Evolutionary conservation across 2,888 invertebrate genomes (phyloP), one percentile per base, ranked within the genome.

Genomic region (Drosophila cognata): DNA sequence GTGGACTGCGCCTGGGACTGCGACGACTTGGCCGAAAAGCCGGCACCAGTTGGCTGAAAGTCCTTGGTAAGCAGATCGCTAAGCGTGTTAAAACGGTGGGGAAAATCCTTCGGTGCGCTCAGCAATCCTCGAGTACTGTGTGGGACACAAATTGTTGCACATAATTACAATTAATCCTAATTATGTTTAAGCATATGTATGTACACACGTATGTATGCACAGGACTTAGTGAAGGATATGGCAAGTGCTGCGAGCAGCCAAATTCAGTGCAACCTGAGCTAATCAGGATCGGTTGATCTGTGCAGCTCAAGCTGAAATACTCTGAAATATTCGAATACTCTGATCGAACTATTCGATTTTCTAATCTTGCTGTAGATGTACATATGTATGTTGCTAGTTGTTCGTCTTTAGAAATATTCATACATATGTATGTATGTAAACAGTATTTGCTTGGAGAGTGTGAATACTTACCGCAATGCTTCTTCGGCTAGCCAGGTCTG

Each of bases 401-500:
- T 36, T 36, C 16, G 36, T 7, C 18, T n/a, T 43, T 11, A 11
- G 11, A 41, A 41, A n/a, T 50, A 38, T 36, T 29, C 16, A 36
- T n/a, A 13, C 25, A 59, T 51, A 71, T 38, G 7, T 48, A 36
- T 50, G 4, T 52, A 46, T 21, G 36, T 0, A 16, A 36, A 8
- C 8, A 6, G 13, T 46, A 16, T 25, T 46, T 46, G 25, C 7
- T 8, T 46, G 8, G n/a, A 1, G 11, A 25, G 16, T 18, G 51
- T 6, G 11, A 51, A 2, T 21, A 80, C 81, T 83, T 76, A 93
- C 93, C 93, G 91, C 74, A 93, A 89, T 65, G 93, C 93, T 82
- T 93, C 93, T 80, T 93, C 93, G 70, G 93, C 93, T 70, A 93
- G 85, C 88, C 93, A 91, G 74, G 93, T 93, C 89, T 93, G 93